Base-by-base conservation (phyloP, 2,888 invertebrate genomes). In the Malthinus seriepunctatus region DNA sequence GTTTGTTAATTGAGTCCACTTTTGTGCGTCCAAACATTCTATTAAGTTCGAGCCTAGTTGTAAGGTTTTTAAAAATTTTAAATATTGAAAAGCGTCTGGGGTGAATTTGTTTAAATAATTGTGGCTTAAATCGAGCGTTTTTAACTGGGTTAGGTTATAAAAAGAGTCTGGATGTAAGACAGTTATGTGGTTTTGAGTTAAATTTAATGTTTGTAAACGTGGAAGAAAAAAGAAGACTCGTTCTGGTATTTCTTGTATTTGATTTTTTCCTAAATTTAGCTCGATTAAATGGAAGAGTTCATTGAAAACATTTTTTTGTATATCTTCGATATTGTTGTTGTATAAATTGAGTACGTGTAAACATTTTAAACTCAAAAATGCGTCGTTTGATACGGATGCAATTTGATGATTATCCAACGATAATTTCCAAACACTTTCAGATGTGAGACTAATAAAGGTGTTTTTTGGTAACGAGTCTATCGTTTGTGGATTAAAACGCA, bases 341-440 rank as follows among this genome's bases (percentile, higher is more conserved):
- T 69, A 68, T 10, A 77, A 59, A 15, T 69, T 63, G 15, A 77
- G 59, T 8, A 60, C 45, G 4, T 63, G 58, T 8, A 76, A 51
- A 53, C 77, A 77, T 39, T 46, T 60, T 33, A 77, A 56, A 10
- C 64, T 60, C 11, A 57, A 35, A 52, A 77, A 76, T 3, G 73
- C 67, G 2, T 69, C 71, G 8, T 66, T 61, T 6, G 70, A 66
- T n/a, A 77, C 62, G 31, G 31, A 38, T 3, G 50, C 31, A 9
- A 76, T 69, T 10, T 61, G 39, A 59, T 73, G 73, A 10, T 65
- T 56, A 14, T 62, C 64, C 14, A 76, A 55, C 8, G 56, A 63
- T 14, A 76, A 14, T 51, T 68, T 66, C 10, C 64, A 46, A 45
- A 74, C 68, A 48, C 67, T 63, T 9, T 69, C 52, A 0, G 74